Evolutionary conservation across 1,140 invertebrate species (phyloP).

Genomic region (Cydia splendana): DNA sequence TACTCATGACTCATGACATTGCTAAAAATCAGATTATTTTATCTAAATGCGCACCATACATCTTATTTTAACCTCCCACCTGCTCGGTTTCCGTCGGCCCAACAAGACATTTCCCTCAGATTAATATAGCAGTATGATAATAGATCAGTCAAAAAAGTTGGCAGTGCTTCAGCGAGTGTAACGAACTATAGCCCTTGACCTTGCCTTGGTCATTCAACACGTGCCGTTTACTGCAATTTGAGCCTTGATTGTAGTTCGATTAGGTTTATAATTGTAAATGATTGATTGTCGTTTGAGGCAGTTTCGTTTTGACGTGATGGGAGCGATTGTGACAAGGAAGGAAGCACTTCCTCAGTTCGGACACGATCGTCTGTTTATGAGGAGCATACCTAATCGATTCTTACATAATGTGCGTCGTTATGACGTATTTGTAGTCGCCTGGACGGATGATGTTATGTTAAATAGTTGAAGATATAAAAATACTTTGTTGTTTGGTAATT

Average conservation of each 20-base stretch:
- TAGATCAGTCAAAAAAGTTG: conserved; percentile 31
- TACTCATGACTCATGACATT: too few relatives aligned
- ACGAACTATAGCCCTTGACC: conserved; percentile 25
- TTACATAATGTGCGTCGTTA: background rate
- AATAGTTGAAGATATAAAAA: background rate
- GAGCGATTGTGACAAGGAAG: conserved; percentile 15
- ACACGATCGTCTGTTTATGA: conserved; percentile 20
- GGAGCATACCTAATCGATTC: conserved; percentile 23
- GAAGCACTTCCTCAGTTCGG: conserved; percentile 20
- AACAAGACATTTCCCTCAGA: conserved; percentile 23
- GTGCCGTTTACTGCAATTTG: background rate
- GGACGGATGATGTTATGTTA: background rate
- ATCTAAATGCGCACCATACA: background rate
- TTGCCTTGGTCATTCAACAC: conserved; percentile 4
- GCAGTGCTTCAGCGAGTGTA: conserved; percentile 17
- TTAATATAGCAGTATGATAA: conserved; percentile 29
- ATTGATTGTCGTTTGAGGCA: background rate
- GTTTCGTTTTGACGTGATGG: background rate
- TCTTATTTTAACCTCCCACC: background rate
- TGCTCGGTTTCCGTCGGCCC: background rate
- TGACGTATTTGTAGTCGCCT: background rate
- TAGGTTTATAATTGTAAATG: background rate
- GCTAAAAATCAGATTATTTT: background rate
- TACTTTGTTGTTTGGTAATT: background rate
- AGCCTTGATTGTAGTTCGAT: background rate